Evolutionary conservation across 2,797 vertebrate species (phyloP), one percentile per base, ranked within the genome.

Genomic region (Ptychadena robeensis): DNA sequence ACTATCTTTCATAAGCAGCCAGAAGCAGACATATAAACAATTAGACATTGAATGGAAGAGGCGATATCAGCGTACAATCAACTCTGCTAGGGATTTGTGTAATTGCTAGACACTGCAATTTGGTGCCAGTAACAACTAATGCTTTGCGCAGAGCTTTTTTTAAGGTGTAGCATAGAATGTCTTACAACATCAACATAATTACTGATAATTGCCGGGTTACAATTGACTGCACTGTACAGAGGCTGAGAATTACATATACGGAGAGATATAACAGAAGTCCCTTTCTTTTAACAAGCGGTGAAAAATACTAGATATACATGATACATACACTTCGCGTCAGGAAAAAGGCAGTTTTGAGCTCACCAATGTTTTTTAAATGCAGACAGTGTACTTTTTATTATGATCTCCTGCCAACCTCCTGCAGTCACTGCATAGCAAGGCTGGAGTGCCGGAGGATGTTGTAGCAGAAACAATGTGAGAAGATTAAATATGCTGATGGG

Each of bases 1-100:
- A 85, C 86, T 85, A 87, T 87, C 80, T 70, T 87, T 85, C 87
- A 87, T 87, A 10, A 87, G 85, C 66, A 86, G 86, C 77, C 85
- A 78, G 87, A 88, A 86, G 85, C 86, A 88, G 72, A 85, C 73
- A 86, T 86, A 85, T 70, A 86, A 27, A 79, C 80, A 85, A 61
- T 85, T 79, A 90, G 74, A 81, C 68, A 28, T 70, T 79, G 78
- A 83, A 88, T 84, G 70, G 65, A 3, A 0, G 75, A 73, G 68
- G 73, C 77, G 85, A 31, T 61, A 64, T 83, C 66, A 82, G 75
- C 48, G 85, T 79, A 37, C 61, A 87, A 83, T 74, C 78, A 28
- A 38, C 64, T 81, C 57, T 86, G 82, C 74, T 18, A 82, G 44
- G 80, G 57, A 22, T 76, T 76, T 34, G 65, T 18, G 81, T 80